Percentiles rank a stretch among this genome's conserved stretches.
phyloP scores from a whole-genome alignment of 2,113 vertebrate genomes.

The Felis chaus region DNA sequence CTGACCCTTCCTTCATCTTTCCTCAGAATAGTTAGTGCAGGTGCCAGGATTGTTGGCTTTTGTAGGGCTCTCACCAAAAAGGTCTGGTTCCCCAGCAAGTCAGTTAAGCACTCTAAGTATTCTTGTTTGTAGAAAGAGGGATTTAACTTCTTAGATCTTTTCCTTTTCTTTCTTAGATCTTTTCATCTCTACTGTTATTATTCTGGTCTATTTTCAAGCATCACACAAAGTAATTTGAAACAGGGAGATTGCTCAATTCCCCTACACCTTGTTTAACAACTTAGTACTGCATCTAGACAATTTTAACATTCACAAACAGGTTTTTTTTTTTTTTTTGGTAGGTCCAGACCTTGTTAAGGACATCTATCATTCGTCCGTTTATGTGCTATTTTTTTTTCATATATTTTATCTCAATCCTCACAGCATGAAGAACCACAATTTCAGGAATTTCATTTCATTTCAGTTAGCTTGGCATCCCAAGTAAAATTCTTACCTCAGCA shows the following conservation, averaged over 20 bases:
- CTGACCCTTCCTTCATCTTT: background rate
- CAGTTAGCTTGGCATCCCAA: background rate
- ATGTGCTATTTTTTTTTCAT: background rate
- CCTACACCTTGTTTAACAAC: background rate
- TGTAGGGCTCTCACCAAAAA: background rate
- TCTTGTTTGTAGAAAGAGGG: background rate
- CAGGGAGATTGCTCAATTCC: background rate
- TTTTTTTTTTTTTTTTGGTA: background rate
- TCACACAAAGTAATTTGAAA: background rate
- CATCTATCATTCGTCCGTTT: background rate
- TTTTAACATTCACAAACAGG: conserved; percentile 26
- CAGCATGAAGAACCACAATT: background rate
- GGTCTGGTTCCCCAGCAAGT: background rate
- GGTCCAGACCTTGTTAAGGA: background rate
- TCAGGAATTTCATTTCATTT: background rate
- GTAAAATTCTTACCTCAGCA: background rate
- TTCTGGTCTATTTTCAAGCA: background rate
- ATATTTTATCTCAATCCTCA: background rate
- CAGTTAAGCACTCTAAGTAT: background rate
- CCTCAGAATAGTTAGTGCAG: background rate
- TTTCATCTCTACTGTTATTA: background rate
- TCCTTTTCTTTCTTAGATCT: background rate
- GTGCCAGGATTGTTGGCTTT: background rate
- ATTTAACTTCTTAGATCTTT: background rate
- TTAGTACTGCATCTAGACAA: background rate